These are phyloP conservation scores for Phasianus colchicus DNA, from an alignment of 2,113 vertebrate genomes.

Conservation along the genomic window DNA sequence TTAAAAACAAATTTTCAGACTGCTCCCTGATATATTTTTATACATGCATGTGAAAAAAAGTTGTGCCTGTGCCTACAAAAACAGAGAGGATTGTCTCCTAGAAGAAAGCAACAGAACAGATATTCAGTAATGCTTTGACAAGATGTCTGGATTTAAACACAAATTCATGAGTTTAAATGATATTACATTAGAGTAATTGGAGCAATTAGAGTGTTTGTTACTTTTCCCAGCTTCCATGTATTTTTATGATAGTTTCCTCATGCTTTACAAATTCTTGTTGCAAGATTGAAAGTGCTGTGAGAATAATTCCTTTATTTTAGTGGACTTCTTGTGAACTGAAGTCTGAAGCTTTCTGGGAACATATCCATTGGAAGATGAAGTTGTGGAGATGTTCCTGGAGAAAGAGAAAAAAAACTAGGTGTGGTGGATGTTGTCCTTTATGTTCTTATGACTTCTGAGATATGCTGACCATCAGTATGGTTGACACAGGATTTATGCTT, in stretches of 20 bases:
- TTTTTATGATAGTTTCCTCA: neutral
- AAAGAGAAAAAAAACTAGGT: neutral
- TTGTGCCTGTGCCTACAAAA: neutral
- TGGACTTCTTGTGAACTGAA: neutral
- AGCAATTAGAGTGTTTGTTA: neutral
- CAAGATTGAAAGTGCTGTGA: neutral
- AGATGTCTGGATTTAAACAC: neutral
- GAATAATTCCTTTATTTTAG: neutral
- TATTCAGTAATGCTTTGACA: rapidly evolving
- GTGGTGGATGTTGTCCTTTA: neutral
- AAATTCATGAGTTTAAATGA: neutral
- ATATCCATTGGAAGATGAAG: neutral
- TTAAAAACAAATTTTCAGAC: neutral
- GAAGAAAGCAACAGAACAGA: neutral
- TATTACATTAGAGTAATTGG: neutral
- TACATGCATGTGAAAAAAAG: neutral
- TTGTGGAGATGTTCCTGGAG: neutral
- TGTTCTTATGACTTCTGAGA: neutral
- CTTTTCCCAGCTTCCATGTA: neutral
- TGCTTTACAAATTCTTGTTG: neutral
- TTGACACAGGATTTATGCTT: neutral
- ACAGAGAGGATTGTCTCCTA: neutral
- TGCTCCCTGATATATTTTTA: neutral
- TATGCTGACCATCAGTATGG: neutral
- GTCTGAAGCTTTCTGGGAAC: neutral